Evolutionary conservation across 1,140 invertebrate genomes (phyloP).

Genomic region (Chelonus insularis): DNA sequence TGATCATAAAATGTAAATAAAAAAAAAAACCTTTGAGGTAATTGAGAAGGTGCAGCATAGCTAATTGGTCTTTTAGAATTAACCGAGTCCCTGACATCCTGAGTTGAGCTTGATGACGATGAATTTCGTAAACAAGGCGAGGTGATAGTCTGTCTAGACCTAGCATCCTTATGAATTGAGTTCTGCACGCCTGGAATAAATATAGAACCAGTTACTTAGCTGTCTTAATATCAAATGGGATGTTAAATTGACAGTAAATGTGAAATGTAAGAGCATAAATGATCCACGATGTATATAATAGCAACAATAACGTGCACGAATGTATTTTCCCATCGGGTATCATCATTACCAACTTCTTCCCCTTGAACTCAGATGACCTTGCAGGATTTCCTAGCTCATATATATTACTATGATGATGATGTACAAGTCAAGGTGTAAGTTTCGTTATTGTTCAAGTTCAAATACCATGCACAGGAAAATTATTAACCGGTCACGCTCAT

Average conservation of each 20-base stretch:
- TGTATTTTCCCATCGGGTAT: no score
- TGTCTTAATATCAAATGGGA: no score
- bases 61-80: slow-evolving; percentile 50
- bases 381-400: slow-evolving; percentile 30
- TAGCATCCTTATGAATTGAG: slow-evolving; percentile 48
- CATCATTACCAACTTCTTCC: slow-evolving; percentile 34
- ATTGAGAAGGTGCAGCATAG: slow-evolving; percentile 52
- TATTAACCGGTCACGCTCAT: background rate
- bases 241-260: background rate
- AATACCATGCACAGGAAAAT: background rate
- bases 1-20: no score
- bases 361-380: slow-evolving; percentile 31
- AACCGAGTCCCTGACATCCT: slow-evolving; percentile 47
- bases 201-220: no score
- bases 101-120: slow-evolving; percentile 46
- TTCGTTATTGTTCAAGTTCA: background rate
- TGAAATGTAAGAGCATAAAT: background rate
- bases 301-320: slow-evolving; percentile 6
- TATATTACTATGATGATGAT: background rate
- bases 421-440: slow-evolving; percentile 15
- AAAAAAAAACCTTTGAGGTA: slow-evolving; percentile 56
- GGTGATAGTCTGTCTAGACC: slow-evolving; percentile 43
- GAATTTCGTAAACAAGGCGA: slow-evolving; percentile 42
- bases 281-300: background rate
- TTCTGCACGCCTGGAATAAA: slow-evolving; percentile 50